phyloP scores from a whole-genome alignment of 1,140 invertebrate genomes.

The Asobara japonica region DNA sequence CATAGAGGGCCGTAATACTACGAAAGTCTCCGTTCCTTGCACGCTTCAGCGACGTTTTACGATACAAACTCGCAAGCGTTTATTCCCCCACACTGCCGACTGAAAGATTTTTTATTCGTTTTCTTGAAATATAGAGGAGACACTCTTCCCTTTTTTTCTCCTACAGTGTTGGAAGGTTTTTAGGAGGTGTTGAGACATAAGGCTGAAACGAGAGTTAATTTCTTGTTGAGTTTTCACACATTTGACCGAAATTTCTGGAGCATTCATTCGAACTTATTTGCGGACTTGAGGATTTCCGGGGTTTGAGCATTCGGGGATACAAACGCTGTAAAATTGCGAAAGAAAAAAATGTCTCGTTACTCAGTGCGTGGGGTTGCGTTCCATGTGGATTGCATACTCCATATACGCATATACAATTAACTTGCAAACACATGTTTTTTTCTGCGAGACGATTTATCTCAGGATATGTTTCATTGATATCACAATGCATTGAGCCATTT shows the following conservation, averaged over 20 bases:
- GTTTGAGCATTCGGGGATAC: background rate
- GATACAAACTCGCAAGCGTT: constrained; percentile 16
- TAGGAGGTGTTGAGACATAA: constrained; percentile 4
- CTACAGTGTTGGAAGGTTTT: background rate
- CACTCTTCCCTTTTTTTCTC: background rate
- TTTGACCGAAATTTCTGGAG: background rate
- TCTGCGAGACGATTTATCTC: too few relatives aligned
- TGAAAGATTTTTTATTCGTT: constrained; percentile 4
- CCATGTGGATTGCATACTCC: too few relatives aligned
- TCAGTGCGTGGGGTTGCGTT: too few relatives aligned
- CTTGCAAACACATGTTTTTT: too few relatives aligned
- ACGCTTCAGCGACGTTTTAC: constrained; percentile 9
- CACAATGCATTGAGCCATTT: too few relatives aligned
- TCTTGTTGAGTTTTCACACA: background rate
- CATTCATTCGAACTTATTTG: background rate
- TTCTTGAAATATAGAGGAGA: background rate
- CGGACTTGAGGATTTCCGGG: background rate
- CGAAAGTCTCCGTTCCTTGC: background rate
- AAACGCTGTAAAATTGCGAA: background rate
- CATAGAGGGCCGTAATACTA: background rate
- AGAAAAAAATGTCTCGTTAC: too few relatives aligned
- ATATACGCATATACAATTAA: too few relatives aligned
- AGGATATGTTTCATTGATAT: too few relatives aligned
- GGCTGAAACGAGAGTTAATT: constrained; percentile 2
- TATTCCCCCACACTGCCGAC: background rate